Conservation (phyloP, 2,113 vertebrate species). For the Antechinus flavipes region DNA sequence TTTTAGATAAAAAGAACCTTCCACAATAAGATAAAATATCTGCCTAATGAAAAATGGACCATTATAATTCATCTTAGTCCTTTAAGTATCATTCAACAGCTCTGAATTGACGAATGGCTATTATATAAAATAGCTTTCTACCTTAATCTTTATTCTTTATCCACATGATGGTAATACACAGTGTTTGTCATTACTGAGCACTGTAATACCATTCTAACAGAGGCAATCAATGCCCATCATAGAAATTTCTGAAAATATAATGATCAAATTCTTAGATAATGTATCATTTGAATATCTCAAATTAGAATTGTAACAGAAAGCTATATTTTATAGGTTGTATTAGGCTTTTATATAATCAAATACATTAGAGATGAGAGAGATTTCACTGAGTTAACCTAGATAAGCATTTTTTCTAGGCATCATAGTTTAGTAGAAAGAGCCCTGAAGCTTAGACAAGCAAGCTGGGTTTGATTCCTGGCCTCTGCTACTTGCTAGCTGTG, state of each 20-base stretch:
- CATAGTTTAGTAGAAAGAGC: background rate
- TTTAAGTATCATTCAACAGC: constrained; percentile 54
- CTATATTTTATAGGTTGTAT: constrained; percentile 55
- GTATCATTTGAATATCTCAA: constrained; percentile 73
- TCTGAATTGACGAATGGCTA: constrained; percentile 67
- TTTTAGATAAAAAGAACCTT: constrained; percentile 45
- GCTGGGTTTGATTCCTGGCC: background rate
- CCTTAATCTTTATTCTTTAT: constrained; percentile 77
- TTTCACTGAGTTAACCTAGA: constrained; percentile 58
- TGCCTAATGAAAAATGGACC: constrained; percentile 73
- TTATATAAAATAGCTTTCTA: constrained; percentile 74
- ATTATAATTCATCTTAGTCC: constrained; percentile 77
- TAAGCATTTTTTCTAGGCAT: constrained; percentile 26
- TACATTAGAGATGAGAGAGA: constrained; percentile 10
- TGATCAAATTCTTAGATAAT: constrained; percentile 68
- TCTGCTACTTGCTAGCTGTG: background rate
- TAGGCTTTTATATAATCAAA: constrained; percentile 52
- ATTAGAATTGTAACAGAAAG: constrained; percentile 71
- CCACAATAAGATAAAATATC: constrained; percentile 71
- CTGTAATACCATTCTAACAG: constrained; percentile 69
- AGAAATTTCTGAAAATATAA: constrained; percentile 74
- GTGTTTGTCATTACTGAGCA: constrained; percentile 75
- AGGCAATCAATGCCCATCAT: constrained; percentile 74
- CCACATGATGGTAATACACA: constrained; percentile 76
- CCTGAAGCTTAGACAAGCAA: background rate